Conservation (phyloP, 2,797 vertebrate genomes). For the Pteronotus mesoamericanus region DNA sequence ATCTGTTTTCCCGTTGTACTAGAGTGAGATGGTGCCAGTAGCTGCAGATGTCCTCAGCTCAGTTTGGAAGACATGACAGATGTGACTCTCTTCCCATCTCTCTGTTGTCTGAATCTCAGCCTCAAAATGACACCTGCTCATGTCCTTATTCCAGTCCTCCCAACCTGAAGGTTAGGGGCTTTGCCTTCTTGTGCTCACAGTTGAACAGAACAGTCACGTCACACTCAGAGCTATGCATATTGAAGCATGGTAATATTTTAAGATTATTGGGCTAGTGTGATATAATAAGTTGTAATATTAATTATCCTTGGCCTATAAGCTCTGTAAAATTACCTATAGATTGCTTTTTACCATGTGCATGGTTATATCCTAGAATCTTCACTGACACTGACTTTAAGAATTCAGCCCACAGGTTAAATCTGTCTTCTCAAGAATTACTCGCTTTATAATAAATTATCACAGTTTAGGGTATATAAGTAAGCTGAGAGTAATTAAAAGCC, state of each 20-base stretch:
- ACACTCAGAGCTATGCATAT: neutral
- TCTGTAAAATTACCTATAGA: neutral
- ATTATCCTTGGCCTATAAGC: neutral
- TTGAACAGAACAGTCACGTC: neutral
- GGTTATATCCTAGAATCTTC: neutral
- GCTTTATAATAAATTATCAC: neutral
- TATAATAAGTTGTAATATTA: neutral
- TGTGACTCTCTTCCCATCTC: conserved; percentile 46
- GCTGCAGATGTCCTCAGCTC: conserved; percentile 70
- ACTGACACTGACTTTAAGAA: neutral
- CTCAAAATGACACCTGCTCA: neutral
- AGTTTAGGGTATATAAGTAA: neutral
- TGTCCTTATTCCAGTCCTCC: neutral
- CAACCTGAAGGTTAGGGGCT: neutral
- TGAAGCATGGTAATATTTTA: neutral
- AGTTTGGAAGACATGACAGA: conserved; percentile 66
- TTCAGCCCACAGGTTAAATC: neutral
- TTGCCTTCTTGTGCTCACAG: neutral
- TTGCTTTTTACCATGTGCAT: neutral
- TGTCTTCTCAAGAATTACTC: neutral
- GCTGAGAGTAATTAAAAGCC: neutral
- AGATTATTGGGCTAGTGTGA: neutral
- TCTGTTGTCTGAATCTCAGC: conserved; percentile 11
- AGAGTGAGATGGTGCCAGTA: conserved; percentile 51
- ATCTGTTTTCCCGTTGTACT: conserved; percentile 40